Percentiles rank a stretch among this genome's conserved stretches.
phyloP scores from a whole-genome alignment of 2,797 vertebrate species.

The Onychomys arenicola region DNA sequence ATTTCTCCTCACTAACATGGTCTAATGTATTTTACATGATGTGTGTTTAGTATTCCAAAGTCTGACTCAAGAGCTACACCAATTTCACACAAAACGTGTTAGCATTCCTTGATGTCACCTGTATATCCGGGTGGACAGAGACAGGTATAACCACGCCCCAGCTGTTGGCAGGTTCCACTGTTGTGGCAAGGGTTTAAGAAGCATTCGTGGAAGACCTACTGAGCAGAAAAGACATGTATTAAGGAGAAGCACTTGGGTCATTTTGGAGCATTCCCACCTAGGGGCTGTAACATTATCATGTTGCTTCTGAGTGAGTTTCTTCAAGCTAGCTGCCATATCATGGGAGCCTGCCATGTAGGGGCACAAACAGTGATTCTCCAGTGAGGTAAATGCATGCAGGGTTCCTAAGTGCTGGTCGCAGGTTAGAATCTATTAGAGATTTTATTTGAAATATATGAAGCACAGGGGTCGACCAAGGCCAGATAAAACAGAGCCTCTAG shows the following conservation, averaged over 20 bases:
- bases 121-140: slow-evolving; percentile 95
- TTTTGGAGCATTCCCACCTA: neutral
- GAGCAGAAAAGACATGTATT: slow-evolving; percentile 57
- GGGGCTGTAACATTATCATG: neutral
- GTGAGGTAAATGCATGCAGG: neutral
- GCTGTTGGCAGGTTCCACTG: slow-evolving; percentile 96
- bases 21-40: neutral
- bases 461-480: neutral
- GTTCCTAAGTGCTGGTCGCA: neutral
- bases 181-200: slow-evolving; percentile 97
- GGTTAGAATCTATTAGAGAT: neutral
- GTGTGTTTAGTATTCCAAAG: neutral
- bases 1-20: neutral
- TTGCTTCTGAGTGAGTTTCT: neutral
- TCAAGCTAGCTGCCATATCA: neutral
- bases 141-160: slow-evolving; percentile 95
- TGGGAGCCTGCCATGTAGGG: no score
- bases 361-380: neutral
- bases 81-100: neutral
- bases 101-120: slow-evolving; percentile 87
- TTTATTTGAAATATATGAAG: neutral
- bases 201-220: slow-evolving; percentile 97
- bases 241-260: slow-evolving; percentile 44
- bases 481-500: neutral
- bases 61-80: neutral